Evolutionary conservation across 1,140 invertebrate genomes (phyloP).

Genomic region (Drosophila nikananu): DNA sequence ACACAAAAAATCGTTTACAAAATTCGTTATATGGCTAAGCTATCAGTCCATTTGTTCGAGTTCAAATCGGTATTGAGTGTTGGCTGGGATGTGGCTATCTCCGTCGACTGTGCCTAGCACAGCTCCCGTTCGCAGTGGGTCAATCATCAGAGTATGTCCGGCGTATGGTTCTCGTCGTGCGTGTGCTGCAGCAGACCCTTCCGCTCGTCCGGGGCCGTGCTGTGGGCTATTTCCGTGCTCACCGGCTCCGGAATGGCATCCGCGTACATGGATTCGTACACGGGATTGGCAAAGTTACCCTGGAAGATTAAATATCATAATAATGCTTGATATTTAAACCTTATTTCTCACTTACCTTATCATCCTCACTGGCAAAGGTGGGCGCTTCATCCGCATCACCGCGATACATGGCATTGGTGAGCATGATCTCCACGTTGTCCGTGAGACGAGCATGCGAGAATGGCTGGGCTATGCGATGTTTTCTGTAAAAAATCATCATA

Average conservation of each 20-base stretch:
- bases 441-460: slow-evolving; percentile 92
- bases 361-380: slow-evolving; percentile 87
- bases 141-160: slow-evolving; percentile 84
- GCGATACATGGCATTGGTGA: slow-evolving; percentile 93
- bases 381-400: slow-evolving; percentile 89
- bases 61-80: slow-evolving; percentile 72
- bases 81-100: slow-evolving; percentile 17
- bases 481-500: slow-evolving; percentile 43
- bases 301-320: slow-evolving; percentile 20
- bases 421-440: slow-evolving; percentile 91
- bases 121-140: slow-evolving; percentile 54
- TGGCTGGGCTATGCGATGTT: slow-evolving; percentile 87
- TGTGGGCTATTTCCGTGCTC: slow-evolving; percentile 66
- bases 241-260: slow-evolving; percentile 80
- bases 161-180: slow-evolving; percentile 81
- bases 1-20: slow-evolving; percentile 54
- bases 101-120: slow-evolving; percentile 62
- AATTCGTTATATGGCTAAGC: slow-evolving; percentile 82
- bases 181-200: slow-evolving; percentile 82
- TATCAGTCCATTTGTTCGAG: slow-evolving; percentile 81
- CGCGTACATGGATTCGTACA: slow-evolving; percentile 93
- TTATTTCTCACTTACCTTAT: slow-evolving; percentile 86
- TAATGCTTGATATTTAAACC: not conserved
- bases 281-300: slow-evolving; percentile 93
- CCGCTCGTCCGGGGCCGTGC: slow-evolving; percentile 78